Conservation (phyloP, 1,140 invertebrate species). For the Heliconius hewitsoni region DNA sequence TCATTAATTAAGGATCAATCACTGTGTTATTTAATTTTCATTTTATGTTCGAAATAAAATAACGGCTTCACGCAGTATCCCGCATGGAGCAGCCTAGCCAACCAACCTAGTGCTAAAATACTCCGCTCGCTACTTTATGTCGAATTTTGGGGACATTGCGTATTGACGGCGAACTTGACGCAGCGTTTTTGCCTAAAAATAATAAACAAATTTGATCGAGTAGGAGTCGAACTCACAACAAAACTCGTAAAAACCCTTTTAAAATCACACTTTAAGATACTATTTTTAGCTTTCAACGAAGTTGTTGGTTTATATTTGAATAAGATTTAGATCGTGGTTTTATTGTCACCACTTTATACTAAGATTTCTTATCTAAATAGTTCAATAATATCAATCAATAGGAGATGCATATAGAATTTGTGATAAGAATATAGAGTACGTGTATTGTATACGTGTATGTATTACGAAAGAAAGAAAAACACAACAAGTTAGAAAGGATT, state of each 20-base stretch:
- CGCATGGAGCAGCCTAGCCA: no score
- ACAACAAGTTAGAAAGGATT: no score
- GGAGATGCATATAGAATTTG: background rate
- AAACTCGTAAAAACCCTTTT: no score
- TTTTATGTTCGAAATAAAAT: background rate
- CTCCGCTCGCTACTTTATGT: background rate
- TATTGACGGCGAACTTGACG: no score
- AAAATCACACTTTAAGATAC: no score
- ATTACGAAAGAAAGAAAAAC: background rate
- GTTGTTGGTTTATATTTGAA: no score
- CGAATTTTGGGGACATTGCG: no score
- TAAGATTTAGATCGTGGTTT: background rate
- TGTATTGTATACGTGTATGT: background rate
- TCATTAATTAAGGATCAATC: background rate
- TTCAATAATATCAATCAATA: background rate
- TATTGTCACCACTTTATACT: background rate
- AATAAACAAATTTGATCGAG: no score
- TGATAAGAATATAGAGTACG: background rate
- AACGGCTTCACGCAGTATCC: no score
- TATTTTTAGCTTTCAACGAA: no score
- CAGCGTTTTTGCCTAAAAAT: no score
- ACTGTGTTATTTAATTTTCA: background rate
- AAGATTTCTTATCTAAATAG: conserved; percentile 1
- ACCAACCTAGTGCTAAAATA: background rate
- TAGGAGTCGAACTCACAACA: no score